A percentile compares a stretch with the other conserved stretches of the same genome.
These are phyloP conservation scores for Leptopterna dolabrata DNA, from an alignment of 2,888 invertebrate genomes.

Conservation along the genomic window DNA sequence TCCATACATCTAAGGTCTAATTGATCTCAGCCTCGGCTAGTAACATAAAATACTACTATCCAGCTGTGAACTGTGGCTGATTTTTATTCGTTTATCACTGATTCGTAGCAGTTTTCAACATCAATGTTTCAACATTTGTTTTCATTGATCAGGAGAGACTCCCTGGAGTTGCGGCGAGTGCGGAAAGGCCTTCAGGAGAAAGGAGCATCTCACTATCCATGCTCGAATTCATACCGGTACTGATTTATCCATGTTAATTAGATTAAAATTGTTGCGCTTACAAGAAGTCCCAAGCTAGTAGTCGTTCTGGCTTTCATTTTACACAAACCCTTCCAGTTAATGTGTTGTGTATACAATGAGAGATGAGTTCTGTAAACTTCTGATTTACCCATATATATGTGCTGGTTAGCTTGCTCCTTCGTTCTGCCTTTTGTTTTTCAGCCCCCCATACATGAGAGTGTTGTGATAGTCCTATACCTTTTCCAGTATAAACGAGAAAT, in stretches of 20 bases:
- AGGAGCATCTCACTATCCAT: constrained; percentile 66
- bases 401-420: background rate
- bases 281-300: background rate
- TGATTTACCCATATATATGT: background rate
- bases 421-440: background rate
- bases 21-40: no score
- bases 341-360: background rate
- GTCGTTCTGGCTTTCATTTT: background rate
- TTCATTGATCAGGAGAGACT: constrained; percentile 62
- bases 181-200: constrained; percentile 66
- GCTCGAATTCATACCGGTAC: constrained; percentile 65
- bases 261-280: background rate
- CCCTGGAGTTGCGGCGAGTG: constrained; percentile 65
- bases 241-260: background rate
- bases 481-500: background rate
- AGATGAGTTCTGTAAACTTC: no score
- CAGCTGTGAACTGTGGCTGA: no score
- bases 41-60: no score
- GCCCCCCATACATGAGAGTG: background rate
- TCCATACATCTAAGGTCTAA: no score
- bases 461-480: background rate
- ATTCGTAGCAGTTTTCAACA: no score
- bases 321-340: background rate
- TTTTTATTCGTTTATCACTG: no score
- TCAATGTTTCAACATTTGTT: background rate